Evolutionary conservation across 2,113 vertebrate species (phyloP).

Genomic region (Pica pica): DNA sequence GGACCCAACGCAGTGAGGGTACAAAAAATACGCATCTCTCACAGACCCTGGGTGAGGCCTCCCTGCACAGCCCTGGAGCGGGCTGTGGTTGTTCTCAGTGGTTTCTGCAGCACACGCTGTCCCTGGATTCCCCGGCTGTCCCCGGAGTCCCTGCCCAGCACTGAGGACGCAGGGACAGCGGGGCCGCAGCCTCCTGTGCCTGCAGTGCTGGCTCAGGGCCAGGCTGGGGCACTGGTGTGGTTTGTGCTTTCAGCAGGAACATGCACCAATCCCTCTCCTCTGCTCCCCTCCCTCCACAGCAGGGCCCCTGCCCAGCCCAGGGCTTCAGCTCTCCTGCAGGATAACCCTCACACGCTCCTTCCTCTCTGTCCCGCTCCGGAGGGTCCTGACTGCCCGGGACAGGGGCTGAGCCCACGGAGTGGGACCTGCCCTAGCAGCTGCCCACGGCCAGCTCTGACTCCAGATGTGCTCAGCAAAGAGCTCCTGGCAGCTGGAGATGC

Average conservation of each 20-base stretch:
- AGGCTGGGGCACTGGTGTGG: background rate
- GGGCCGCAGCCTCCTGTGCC: background rate
- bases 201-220: accelerated
- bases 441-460: background rate
- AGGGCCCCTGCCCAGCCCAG: background rate
- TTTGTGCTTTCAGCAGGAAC: background rate
- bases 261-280: accelerated
- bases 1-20: background rate
- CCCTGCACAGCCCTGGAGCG: background rate
- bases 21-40: background rate
- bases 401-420: background rate
- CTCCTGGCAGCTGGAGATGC: background rate
- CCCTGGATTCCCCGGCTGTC: background rate
- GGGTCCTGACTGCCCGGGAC: background rate
- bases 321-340: background rate
- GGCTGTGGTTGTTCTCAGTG: background rate
- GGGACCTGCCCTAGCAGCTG: background rate
- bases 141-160: background rate
- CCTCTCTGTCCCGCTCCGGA: background rate
- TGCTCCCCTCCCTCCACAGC: background rate
- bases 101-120: background rate
- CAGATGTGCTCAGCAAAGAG: background rate
- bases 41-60: background rate
- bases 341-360: background rate
- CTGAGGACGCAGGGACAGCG: background rate